These are phyloP conservation scores for Acronicta leporina DNA, from an alignment of 2,888 invertebrate species.

Conservation along the genomic window DNA sequence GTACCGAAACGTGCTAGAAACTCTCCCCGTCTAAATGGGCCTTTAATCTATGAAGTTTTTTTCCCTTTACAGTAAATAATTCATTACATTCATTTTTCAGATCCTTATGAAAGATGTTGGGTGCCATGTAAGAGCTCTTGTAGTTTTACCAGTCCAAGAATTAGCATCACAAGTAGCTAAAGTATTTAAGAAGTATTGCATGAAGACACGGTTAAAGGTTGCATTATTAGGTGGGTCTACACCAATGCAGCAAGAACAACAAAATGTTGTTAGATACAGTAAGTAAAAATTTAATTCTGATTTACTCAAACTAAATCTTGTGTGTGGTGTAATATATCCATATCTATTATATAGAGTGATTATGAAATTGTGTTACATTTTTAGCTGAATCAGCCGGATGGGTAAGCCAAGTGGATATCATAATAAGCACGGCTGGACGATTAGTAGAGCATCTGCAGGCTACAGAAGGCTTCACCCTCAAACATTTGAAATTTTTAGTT, in stretches of 20 bases:
- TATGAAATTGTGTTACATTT: conserved; percentile 56
- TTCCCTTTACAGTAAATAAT: not conserved
- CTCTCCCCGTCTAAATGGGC: too few relatives aligned
- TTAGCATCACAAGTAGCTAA: conserved; percentile 96
- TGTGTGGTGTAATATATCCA: too few relatives aligned
- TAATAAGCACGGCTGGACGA: conserved; percentile 98
- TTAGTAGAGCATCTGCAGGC: conserved; percentile 96
- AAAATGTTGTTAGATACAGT: conserved; percentile 88
- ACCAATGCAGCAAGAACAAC: conserved; percentile 91
- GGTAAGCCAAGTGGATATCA: conserved; percentile 92
- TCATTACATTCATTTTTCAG: conserved; percentile 77
- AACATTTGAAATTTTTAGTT: conserved; percentile 93
- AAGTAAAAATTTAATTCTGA: conserved; percentile 49
- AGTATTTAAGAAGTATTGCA: conserved; percentile 93
- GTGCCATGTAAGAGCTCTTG: conserved; percentile 93
- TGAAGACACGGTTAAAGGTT: conserved; percentile 91
- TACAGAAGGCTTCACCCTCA: conserved; percentile 93
- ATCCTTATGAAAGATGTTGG: conserved; percentile 90
- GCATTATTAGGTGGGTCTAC: conserved; percentile 92
- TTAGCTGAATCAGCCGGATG: conserved; percentile 89
- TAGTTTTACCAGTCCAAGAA: conserved; percentile 98
- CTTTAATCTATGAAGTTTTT: not conserved
- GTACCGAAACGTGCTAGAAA: too few relatives aligned
- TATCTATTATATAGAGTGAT: too few relatives aligned
- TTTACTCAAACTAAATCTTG: too few relatives aligned